A percentile compares a stretch with the other conserved stretches of the same genome.
These are phyloP conservation scores for Halcyon smyrnensis DNA, from an alignment of 2,797 vertebrate species.

Conservation along the genomic window DNA sequence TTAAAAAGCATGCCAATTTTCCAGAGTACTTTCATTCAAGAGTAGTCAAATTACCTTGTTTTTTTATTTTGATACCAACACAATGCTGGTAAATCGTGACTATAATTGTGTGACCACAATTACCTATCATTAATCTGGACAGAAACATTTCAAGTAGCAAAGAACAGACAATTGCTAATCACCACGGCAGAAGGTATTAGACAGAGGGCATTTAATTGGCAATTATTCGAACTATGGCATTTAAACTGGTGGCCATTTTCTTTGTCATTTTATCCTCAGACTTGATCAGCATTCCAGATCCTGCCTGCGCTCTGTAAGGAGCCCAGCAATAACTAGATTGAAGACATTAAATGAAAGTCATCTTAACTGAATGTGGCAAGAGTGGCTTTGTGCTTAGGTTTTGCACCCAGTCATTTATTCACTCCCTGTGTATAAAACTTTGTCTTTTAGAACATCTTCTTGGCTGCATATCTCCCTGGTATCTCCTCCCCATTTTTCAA, in stretches of 20 bases:
- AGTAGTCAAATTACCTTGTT: background rate
- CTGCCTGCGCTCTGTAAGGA: background rate
- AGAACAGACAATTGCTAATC: background rate
- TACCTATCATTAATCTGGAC: background rate
- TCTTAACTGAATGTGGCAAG: background rate
- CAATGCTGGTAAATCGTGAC: background rate
- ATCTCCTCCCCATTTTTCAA: background rate
- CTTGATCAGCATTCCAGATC: background rate
- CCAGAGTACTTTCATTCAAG: background rate
- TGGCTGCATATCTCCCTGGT: background rate
- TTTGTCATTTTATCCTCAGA: background rate
- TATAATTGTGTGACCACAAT: background rate
- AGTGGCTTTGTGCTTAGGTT: background rate
- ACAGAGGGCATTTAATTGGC: background rate
- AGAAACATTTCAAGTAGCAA: background rate
- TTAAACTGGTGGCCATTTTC: background rate
- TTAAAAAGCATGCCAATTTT: background rate
- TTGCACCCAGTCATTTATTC: background rate
- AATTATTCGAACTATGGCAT: background rate
- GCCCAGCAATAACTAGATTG: background rate
- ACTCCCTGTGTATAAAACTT: background rate
- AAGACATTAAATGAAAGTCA: conserved; percentile 8
- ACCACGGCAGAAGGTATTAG: background rate
- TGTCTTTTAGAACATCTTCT: background rate
- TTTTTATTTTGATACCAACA: background rate